Percentiles rank a stretch among this genome's conserved stretches.
Evolutionary conservation across 1,140 invertebrate genomes (phyloP).

Genomic region (Hycleus phaleratus): DNA sequence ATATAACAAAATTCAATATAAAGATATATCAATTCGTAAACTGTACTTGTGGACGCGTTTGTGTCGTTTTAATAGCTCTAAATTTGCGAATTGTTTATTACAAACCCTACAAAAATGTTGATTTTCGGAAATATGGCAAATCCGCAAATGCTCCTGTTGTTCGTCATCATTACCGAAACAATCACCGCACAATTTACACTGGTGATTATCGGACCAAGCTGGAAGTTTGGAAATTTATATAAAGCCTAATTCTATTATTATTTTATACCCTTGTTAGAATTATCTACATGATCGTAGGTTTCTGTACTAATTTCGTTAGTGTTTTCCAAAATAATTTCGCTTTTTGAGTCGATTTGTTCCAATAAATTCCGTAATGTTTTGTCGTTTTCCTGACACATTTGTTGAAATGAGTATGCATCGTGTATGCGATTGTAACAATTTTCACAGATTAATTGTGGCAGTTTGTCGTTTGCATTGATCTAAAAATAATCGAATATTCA

Average conservation of each 20-base stretch:
- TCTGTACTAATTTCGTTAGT: too few relatives aligned
- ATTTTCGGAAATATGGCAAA: background rate
- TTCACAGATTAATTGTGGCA: constrained; percentile 20
- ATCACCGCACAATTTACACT: constrained; percentile 3
- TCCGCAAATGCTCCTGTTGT: background rate
- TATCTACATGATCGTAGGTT: too few relatives aligned
- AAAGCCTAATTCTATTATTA: too few relatives aligned
- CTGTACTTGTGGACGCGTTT: background rate
- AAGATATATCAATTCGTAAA: background rate
- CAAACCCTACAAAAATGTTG: background rate
- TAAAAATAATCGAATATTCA: background rate
- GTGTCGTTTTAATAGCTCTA: constrained; percentile 3
- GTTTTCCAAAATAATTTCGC: too few relatives aligned
- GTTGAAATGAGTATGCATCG: constrained; percentile 18
- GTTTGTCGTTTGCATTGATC: constrained; percentile 4
- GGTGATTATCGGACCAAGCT: background rate
- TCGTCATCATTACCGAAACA: background rate
- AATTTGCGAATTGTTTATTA: constrained; percentile 1
- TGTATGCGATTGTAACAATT: constrained; percentile 11
- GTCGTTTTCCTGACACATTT: constrained; percentile 2
- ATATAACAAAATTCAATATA: background rate
- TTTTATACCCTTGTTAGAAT: too few relatives aligned
- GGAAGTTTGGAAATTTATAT: too few relatives aligned
- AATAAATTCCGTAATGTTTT: background rate
- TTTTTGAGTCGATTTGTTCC: too few relatives aligned